These are phyloP conservation scores for Tetrao urogallus DNA, from an alignment of 2,113 vertebrate species.

Conservation along the genomic window DNA sequence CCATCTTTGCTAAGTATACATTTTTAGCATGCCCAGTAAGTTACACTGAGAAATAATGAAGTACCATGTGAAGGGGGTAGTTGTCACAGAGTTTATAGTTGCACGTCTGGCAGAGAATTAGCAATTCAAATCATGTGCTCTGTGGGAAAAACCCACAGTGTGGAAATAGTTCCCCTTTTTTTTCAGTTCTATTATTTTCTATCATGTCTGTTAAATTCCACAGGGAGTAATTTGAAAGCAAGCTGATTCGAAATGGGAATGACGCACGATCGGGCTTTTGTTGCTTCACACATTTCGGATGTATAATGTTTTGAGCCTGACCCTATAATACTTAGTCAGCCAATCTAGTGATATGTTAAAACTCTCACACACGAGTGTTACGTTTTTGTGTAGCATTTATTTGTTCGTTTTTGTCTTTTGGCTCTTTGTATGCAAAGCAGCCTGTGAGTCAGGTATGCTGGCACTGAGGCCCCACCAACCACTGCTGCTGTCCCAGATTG, in stretches of 20 bases:
- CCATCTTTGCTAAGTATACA: not conserved
- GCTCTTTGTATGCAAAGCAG: not conserved
- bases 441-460: not conserved
- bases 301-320: not conserved
- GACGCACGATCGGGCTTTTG: not conserved
- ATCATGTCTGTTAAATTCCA: slow-evolving; percentile 35
- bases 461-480: rapidly evolving
- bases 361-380: not conserved
- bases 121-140: slow-evolving; percentile 24
- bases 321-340: not conserved
- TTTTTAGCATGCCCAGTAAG: not conserved
- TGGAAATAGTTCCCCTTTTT: not conserved
- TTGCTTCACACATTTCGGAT: not conserved
- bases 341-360: not conserved
- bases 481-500: not conserved
- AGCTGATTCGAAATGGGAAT: not conserved
- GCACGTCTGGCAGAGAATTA: slow-evolving; percentile 24
- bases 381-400: not conserved
- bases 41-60: not conserved
- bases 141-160: slow-evolving; percentile 15
- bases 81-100: not conserved
- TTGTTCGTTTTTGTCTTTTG: not conserved
- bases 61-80: not conserved
- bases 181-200: slow-evolving; percentile 46
- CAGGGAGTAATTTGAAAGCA: slow-evolving; percentile 34